Conservation (phyloP, 1,140 invertebrate species). For the Hirudo medicinalis region DNA sequence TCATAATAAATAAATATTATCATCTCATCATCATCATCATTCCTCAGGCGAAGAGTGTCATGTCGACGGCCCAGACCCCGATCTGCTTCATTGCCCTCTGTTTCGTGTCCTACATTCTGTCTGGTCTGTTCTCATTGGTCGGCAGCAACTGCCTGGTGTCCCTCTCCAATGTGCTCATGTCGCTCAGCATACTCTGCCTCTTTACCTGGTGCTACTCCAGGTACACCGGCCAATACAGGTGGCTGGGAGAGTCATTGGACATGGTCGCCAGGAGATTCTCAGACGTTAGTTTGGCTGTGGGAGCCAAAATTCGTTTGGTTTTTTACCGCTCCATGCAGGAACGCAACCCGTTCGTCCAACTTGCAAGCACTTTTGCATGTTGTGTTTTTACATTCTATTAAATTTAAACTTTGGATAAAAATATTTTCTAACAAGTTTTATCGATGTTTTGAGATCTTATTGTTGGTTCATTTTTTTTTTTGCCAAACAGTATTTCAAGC, state of each 20-base stretch:
- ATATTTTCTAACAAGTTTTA: too few relatives aligned
- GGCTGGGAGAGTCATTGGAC: slow-evolving; percentile 69
- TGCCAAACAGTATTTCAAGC: too few relatives aligned
- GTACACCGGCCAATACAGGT: slow-evolving; percentile 79
- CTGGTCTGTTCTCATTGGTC: slow-evolving; percentile 69
- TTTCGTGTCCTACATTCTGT: slow-evolving; percentile 67
- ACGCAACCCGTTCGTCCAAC: too few relatives aligned
- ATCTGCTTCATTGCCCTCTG: slow-evolving; percentile 76
- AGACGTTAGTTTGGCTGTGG: neutral
- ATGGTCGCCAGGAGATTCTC: slow-evolving; percentile 48
- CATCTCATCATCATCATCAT: neutral
- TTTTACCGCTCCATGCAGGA: too few relatives aligned
- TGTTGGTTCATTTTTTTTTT: too few relatives aligned
- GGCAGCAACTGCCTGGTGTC: slow-evolving; percentile 75
- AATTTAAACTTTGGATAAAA: too few relatives aligned
- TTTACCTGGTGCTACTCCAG: slow-evolving; percentile 78
- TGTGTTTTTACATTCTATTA: too few relatives aligned
- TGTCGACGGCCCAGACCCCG: slow-evolving; percentile 81
- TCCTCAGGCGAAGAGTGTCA: slow-evolving; percentile 43
- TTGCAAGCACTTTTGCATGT: too few relatives aligned
- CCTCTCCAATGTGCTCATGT: slow-evolving; percentile 73
- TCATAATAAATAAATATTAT: too few relatives aligned
- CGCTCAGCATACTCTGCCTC: slow-evolving; percentile 65
- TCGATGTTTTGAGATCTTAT: too few relatives aligned
- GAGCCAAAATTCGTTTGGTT: neutral